phyloP scores from a whole-genome alignment of 2,113 vertebrate genomes.

The Pygoscelis adeliae region DNA sequence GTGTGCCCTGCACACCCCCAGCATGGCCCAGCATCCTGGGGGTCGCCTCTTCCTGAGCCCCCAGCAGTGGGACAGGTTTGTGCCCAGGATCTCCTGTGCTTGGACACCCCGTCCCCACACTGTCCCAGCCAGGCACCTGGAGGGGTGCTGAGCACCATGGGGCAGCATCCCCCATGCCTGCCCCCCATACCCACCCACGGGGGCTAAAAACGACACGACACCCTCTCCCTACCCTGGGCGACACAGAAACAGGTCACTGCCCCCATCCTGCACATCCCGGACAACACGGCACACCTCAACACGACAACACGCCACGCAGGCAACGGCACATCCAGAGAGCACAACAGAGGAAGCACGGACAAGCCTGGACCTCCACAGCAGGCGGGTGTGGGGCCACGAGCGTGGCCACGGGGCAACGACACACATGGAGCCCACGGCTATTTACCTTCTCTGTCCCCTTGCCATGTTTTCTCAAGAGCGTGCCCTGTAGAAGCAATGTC shows the following conservation, averaged over 20 bases:
- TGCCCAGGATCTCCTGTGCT: neutral
- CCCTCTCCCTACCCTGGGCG: fast-evolving
- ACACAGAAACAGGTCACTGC: neutral
- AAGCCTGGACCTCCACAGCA: neutral
- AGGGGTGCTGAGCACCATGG: neutral
- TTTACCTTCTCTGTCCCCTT: conserved; percentile 86
- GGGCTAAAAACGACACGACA: neutral
- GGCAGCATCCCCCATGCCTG: neutral
- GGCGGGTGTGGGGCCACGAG: neutral
- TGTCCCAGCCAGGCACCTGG: neutral
- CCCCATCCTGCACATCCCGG: neutral
- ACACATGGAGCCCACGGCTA: conserved; percentile 54
- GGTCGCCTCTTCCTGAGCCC: neutral
- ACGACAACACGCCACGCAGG: neutral
- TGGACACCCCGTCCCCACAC: neutral
- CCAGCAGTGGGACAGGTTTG: neutral
- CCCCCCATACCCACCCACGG: neutral
- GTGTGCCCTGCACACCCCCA: neutral
- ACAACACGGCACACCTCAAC: conserved; percentile 10
- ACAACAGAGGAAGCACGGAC: conserved; percentile 24
- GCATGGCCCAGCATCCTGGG: neutral
- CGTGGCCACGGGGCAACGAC: neutral
- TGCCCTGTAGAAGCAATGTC: conserved; percentile 83
- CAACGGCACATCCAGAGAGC: conserved; percentile 16
- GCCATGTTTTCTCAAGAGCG: conserved; percentile 86